These are phyloP conservation scores for Adoxophyes honmai DNA, from an alignment of 1,140 invertebrate genomes.

Conservation along the genomic window DNA sequence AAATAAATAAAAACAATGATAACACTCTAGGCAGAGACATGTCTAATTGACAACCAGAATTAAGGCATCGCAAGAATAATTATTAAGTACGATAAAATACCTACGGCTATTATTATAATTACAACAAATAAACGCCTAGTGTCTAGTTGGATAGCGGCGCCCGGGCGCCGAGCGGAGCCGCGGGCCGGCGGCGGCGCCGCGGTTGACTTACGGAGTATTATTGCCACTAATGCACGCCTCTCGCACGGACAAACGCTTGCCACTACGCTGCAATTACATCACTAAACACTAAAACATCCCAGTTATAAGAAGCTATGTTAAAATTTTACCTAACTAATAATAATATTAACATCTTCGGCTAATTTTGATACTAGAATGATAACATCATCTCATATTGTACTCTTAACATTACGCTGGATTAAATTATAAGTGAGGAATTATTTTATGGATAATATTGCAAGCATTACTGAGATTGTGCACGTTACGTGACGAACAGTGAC, in stretches of 20 bases:
- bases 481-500: constrained; percentile 59
- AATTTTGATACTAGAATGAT: constrained; percentile 79
- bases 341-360: constrained; percentile 77
- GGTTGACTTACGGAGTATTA: constrained; percentile 73
- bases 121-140: constrained; percentile 76
- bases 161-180: constrained; percentile 21
- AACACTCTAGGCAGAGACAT: constrained; percentile 77
- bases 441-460: constrained; percentile 75
- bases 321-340: constrained; percentile 77
- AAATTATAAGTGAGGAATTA: constrained; percentile 73
- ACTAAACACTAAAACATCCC: constrained; percentile 77
- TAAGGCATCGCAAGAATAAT: constrained; percentile 79
- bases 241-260: constrained; percentile 68
- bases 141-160: constrained; percentile 48
- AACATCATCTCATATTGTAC: constrained; percentile 78
- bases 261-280: constrained; percentile 71
- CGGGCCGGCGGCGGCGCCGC: constrained; percentile 35
- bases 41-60: constrained; percentile 79
- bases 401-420: constrained; percentile 77
- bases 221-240: constrained; percentile 69
- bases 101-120: constrained; percentile 78
- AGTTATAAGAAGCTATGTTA: constrained; percentile 78
- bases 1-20: constrained; percentile 76
- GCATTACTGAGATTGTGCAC: constrained; percentile 78
- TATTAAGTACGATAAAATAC: constrained; percentile 78